Evolutionary conservation across 2,888 invertebrate species (phyloP).

Genomic region (Lingula anatina): DNA sequence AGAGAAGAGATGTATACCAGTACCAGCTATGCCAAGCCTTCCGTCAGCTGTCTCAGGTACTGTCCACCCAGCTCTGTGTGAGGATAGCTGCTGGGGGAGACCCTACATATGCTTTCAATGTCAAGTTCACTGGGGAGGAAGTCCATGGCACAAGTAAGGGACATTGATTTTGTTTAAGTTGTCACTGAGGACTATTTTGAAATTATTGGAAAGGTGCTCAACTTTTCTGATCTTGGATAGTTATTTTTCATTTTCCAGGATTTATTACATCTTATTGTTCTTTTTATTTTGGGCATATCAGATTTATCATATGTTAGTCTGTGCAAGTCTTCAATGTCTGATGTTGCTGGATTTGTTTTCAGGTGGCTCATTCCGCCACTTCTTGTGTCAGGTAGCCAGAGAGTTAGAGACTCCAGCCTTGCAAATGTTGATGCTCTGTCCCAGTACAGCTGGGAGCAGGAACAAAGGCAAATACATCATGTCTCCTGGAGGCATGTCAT

Average conservation of each 20-base stretch:
- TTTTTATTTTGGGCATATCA: too few relatives aligned
- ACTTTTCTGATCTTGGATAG: not conserved
- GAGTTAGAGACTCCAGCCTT: slow-evolving; percentile 43
- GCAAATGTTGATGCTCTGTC: slow-evolving; percentile 39
- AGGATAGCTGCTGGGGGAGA: slow-evolving; percentile 50
- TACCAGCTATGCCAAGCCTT: slow-evolving; percentile 46
- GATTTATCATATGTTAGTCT: too few relatives aligned
- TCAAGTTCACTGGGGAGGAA: slow-evolving; percentile 50
- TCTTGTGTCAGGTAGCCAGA: slow-evolving; percentile 45
- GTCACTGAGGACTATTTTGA: not conserved
- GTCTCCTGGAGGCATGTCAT: slow-evolving; percentile 45
- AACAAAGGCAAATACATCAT: slow-evolving; percentile 44
- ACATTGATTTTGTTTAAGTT: not conserved
- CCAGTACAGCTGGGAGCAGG: slow-evolving; percentile 27
- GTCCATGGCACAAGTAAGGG: slow-evolving; percentile 51
- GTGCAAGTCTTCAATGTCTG: too few relatives aligned
- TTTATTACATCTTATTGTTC: too few relatives aligned
- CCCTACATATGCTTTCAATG: slow-evolving; percentile 50
- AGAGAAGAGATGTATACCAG: slow-evolving; percentile 12
- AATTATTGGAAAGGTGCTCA: not conserved
- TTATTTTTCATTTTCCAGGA: not conserved
- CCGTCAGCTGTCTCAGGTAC: slow-evolving; percentile 39
- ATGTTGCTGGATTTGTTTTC: too few relatives aligned
- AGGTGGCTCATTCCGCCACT: slow-evolving; percentile 53
- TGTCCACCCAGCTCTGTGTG: slow-evolving; percentile 49